Evolutionary conservation across 2,888 invertebrate species (phyloP), one percentile per base, ranked within the genome.

Genomic region (Chloroclysta siterata): DNA sequence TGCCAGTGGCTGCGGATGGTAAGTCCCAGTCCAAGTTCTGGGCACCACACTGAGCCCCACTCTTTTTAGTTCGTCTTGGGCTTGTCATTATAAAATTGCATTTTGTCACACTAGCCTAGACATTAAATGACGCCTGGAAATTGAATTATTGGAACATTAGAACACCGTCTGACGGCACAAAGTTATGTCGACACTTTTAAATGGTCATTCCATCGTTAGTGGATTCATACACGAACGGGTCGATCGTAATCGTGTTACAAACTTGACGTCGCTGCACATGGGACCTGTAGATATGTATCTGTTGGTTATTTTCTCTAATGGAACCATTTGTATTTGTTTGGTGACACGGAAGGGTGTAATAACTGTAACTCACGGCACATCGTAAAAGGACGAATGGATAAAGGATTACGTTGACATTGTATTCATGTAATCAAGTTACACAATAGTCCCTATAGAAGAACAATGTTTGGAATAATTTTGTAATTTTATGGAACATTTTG

Each of bases 11-110:
- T 36, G 94, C 89, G 28, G 95, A 96, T 42, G 96, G 95, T 28
- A 95, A 95, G 81, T 96, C 96, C 96, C 96, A 96, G 80, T 96
- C 96, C 69, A 95, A 79, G 71, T 82, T 85, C 74, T 85, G 89
- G 62, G 83, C 75, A 69, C 81, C 75, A 81, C 88, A 86, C 79
- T 88, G 89, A 77, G 82, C 83, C 69, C 80, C 83, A 86, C 80
- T 84, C 71, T 89, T 90, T 87, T 88, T 90, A 76, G 84, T 83
- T 77, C 89, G 90, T 87, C 92, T 92, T 76, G 90, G 93, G 79
- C 93, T 93, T 78, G 92, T 91, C 93, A 93, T 93, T 87, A 90
- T 92, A 81, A 76, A 72, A 77, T 86, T 71, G 78, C 89, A 87
- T 90, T 75, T 75, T 89, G 84, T 71, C 76, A 71, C 73, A 77